Evolutionary conservation across 2,113 vertebrate genomes (phyloP), one percentile per base, ranked within the genome.

Genomic region (Caretta caretta): DNA sequence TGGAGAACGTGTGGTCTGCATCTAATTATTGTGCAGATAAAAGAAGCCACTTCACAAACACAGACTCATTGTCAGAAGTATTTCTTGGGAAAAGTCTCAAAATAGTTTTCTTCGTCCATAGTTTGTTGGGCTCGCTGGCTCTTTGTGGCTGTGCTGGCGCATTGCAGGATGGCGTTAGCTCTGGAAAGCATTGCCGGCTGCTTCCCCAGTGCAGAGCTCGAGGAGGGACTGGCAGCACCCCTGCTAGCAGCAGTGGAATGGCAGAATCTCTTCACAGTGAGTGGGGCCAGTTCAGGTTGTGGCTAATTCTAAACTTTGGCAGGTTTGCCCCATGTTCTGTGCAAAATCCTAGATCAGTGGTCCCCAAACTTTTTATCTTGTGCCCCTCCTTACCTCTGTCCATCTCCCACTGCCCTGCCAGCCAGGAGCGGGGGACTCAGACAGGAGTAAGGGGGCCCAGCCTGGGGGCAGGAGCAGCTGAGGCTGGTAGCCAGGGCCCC

Each of bases 1-100:
- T 50, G 83, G 62, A 62, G 75, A 93, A 62, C 85, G 49, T 53
- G 10, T 4, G 14, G 89, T 57, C 90, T 97, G 93, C 19, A 1
- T 69, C 75, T 56, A 25, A 48, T 95, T 87, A 76, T 27, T 59
- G 76, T 2, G 2, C 54, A 35, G 89, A 76, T 76, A 69, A 69
- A 56, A 92, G 94, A 48, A 87, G 75, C 75, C 86, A 80, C 75
- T 87, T 79, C 84, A 22, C 80, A 69, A 31, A 56, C 0, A 1
- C 78, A 86, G 59, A 38, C 9, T 27, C 0, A 1, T 2, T 0
- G 24, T 17, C 10, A 49, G 62, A 83, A 38, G 25, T 12, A 6
- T 31, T 1, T 4, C 59, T 6, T 31, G 46, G n/a, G 56, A 57
- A 84, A 35, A 2, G 6, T 27, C 54, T 85, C 5, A 1, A 25